Percentiles rank a stretch among this genome's conserved stretches.
Evolutionary conservation across 2,888 invertebrate genomes (phyloP).

Genomic region (Tenthredo distinguenda): DNA sequence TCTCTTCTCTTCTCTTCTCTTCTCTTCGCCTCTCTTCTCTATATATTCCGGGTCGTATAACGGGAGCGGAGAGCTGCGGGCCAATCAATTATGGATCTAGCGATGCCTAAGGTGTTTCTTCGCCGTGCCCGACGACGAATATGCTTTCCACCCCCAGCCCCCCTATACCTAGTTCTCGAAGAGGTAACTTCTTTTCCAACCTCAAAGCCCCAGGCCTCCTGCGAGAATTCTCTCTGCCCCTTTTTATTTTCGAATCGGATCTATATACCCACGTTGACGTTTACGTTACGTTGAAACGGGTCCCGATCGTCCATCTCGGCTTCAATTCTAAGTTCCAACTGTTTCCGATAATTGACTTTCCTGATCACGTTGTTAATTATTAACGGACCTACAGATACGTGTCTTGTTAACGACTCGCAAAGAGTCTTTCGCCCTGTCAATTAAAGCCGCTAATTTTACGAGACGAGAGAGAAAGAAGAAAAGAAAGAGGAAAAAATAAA

Average conservation of each 20-base stretch:
- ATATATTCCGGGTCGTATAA: constrained; percentile 6
- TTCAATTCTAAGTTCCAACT: not conserved
- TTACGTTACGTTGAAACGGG: not conserved
- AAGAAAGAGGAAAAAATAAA: not conserved
- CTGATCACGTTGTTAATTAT: constrained; percentile 8
- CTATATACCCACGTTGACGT: not conserved
- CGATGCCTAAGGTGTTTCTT: constrained; percentile 44
- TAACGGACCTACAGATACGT: not conserved
- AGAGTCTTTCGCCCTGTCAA: constrained; percentile 17
- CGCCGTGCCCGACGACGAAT: constrained; percentile 23
- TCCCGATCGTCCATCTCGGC: not conserved
- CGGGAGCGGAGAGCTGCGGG: constrained; percentile 42
- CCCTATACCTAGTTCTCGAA: not conserved
- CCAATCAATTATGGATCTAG: constrained; percentile 52
- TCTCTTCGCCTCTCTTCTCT: not conserved
- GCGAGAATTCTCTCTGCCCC: constrained; percentile 3
- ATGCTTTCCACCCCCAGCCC: not conserved
- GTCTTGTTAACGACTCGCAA: constrained; percentile 3
- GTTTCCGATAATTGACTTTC: constrained; percentile 4
- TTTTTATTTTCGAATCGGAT: not conserved
- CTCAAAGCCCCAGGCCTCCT: not conserved
- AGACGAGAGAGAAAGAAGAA: not conserved
- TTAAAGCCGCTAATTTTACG: not conserved
- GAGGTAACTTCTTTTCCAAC: constrained; percentile 18
- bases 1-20: constrained; percentile 33